A percentile compares a stretch with the other conserved stretches of the same genome.
Evolutionary conservation across 2,888 invertebrate genomes (phyloP).

Genomic region (Chrysopilus asiliformis): DNA sequence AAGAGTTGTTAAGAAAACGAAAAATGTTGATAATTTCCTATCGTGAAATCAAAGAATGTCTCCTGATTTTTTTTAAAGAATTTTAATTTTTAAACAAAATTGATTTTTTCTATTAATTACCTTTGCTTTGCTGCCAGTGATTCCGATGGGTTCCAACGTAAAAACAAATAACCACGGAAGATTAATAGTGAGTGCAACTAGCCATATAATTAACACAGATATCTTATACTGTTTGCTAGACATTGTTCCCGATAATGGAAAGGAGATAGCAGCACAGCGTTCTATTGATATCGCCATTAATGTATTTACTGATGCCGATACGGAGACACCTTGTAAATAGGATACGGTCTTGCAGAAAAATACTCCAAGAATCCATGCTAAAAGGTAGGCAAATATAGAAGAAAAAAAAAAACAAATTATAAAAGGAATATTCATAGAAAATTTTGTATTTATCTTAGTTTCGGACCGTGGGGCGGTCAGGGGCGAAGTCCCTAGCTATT

Average conservation of each 20-base stretch:
- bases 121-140: constrained; percentile 26
- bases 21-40: too few species aligned
- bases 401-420: constrained; percentile 2
- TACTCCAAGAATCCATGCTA: constrained; percentile 43
- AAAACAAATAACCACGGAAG: constrained; percentile 40
- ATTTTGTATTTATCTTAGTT: too few species aligned
- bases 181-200: constrained; percentile 35
- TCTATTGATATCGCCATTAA: constrained; percentile 43
- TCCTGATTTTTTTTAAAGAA: too few species aligned
- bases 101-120: too few species aligned
- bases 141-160: constrained; percentile 30
- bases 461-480: too few species aligned
- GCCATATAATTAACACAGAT: constrained; percentile 37
- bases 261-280: constrained; percentile 39
- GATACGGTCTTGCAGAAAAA: constrained; percentile 43
- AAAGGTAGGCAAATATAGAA: constrained; percentile 15
- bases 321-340: constrained; percentile 43
- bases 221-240: constrained; percentile 28
- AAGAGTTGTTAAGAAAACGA: too few species aligned
- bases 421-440: neutral
- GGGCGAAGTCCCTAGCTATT: too few species aligned
- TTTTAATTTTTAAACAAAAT: too few species aligned
- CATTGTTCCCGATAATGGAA: constrained; percentile 36
- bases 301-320: constrained; percentile 43
- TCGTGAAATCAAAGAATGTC: too few species aligned